Conservation (phyloP, 2,888 invertebrate species). For the Nemoura dubitans region DNA sequence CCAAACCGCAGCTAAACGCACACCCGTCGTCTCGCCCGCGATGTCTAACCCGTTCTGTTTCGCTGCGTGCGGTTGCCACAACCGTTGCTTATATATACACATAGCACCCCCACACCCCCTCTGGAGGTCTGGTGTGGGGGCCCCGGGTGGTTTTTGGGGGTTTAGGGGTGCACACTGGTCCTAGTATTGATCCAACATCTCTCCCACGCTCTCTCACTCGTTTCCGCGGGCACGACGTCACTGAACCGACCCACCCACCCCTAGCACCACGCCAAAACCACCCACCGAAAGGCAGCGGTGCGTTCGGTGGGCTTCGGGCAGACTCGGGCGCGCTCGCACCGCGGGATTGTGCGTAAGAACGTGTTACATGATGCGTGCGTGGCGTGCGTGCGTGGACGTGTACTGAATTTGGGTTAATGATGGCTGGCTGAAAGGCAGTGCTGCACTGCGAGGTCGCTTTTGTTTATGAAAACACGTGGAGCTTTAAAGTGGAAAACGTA, state of each 20-base stretch:
- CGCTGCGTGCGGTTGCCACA: background rate
- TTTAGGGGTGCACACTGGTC: background rate
- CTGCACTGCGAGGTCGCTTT: background rate
- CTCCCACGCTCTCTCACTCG: background rate
- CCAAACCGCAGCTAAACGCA: background rate
- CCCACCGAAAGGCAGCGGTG: background rate
- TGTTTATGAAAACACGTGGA: background rate
- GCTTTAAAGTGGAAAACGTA: too few species aligned
- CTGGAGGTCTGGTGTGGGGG: background rate
- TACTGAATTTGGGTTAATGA: background rate
- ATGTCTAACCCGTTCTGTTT: background rate
- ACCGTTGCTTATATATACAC: background rate
- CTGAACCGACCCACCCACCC: background rate
- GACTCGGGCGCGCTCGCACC: constrained; percentile 48
- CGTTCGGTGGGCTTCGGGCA: background rate
- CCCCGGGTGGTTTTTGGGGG: background rate
- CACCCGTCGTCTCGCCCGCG: background rate
- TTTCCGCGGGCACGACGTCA: background rate
- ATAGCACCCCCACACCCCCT: background rate
- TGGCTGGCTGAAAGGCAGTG: background rate
- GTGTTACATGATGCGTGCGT: constrained; percentile 38
- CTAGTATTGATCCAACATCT: background rate
- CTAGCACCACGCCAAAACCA: background rate
- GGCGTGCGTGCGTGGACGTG: background rate
- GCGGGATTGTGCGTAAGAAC: constrained; percentile 39